A percentile compares a stretch with the other conserved stretches of the same genome.
Evolutionary conservation across 2,888 invertebrate genomes (phyloP).

Genomic region (Caenorhabditis macrosperma): DNA sequence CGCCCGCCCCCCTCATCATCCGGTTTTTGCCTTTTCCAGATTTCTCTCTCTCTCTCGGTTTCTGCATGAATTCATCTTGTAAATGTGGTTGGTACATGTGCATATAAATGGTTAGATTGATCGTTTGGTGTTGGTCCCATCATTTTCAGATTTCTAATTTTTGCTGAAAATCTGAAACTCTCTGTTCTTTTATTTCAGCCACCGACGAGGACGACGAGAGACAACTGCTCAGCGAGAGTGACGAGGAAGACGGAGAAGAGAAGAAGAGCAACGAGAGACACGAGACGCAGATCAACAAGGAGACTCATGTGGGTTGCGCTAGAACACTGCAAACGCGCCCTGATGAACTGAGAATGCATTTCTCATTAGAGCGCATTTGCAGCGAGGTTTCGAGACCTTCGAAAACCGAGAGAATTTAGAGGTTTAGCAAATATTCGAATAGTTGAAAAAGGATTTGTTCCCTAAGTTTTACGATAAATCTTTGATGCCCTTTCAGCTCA

Average conservation of each 20-base stretch:
- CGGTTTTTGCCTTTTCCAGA: not conserved
- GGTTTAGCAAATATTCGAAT: too few relatives aligned
- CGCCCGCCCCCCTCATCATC: not conserved
- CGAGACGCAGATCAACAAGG: not conserved
- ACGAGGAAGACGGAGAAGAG: slow-evolving; percentile 19
- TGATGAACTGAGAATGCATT: too few relatives aligned
- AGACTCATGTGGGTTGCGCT: not conserved
- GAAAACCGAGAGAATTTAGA: too few relatives aligned
- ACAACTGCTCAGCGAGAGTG: slow-evolving; percentile 32
- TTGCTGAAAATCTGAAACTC: not conserved
- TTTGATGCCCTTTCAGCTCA: too few relatives aligned
- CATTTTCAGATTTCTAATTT: not conserved
- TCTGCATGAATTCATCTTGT: slow-evolving; percentile 17
- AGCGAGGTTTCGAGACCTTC: too few relatives aligned
- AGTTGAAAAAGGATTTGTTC: too few relatives aligned
- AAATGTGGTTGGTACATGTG: slow-evolving; percentile 7
- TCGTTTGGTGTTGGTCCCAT: not conserved
- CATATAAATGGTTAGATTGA: slow-evolving; percentile 29
- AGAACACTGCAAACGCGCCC: too few relatives aligned
- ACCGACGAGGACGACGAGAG: slow-evolving; percentile 28
- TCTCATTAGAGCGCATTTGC: too few relatives aligned
- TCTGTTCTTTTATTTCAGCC: slow-evolving; percentile 8
- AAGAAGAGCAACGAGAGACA: not conserved
- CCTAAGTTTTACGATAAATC: not conserved
- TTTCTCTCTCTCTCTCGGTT: not conserved